Evolutionary conservation across 2,888 invertebrate species (phyloP), one percentile per base, ranked within the genome.

Genomic region (Cryptocheilus praepositus): DNA sequence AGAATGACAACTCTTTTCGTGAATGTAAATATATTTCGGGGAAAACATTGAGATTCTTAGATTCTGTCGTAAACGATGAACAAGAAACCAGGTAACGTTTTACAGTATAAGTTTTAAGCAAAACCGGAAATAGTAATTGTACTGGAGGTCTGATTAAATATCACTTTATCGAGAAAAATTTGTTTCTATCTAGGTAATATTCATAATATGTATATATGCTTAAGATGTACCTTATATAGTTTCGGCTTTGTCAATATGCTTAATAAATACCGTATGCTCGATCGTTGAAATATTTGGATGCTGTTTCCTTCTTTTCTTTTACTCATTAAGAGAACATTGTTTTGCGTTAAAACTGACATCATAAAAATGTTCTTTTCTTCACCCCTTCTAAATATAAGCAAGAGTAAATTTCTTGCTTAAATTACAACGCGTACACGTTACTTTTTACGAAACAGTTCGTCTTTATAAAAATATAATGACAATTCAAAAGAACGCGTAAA

Each of bases 181-280:
- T 70, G 52, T 73, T 74, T 69, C 67, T 71, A 70, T 64, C 71
- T 71, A 77, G 53, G 60, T 60, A 58, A 71, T 64, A 68, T 64
- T 54, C 61, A 55, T 64, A 63, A 53, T 51, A 49, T 25, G 36
- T 22, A 64, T 18, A 62, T 58, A 7, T 28, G 7, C 28, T 56
- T 64, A 44, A 13, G 44, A 64, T 5, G n/a, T 44, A 44, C 58
- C 36, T 59, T 21, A 61, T 36, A 61, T 45, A 56, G 44, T 49
- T 66, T 53, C 21, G 28, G 45, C 18, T 44, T 62, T 15, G 19
- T n/a, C 55, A n/a, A 45, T 44, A 43, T 16, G 22, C 61, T 51
- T 46, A 61, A 44, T 57, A 25, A 59, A 18, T 44, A 28, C 49
- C 8, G 46, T 49, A 61, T 19, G 36, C 43, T 49, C 18, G 7